These are phyloP conservation scores for Tapera naevia DNA, from an alignment of 2,797 vertebrate genomes.

Conservation along the genomic window DNA sequence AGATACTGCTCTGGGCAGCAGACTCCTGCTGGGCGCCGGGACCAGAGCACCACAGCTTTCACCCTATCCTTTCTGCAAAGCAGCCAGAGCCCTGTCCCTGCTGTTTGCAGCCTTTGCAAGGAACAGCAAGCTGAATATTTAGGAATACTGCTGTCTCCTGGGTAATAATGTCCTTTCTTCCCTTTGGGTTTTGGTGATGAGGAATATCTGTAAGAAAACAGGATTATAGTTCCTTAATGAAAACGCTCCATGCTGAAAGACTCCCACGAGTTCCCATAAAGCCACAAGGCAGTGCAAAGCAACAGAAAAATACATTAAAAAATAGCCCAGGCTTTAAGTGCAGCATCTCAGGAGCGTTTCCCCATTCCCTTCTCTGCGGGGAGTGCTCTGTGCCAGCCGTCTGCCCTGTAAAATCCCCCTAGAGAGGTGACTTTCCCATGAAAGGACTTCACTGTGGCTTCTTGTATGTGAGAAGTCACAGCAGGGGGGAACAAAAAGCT, in stretches of 20 bases:
- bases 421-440: background rate
- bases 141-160: background rate
- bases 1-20: background rate
- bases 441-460: background rate
- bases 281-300: background rate
- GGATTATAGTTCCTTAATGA: constrained; percentile 53
- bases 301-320: background rate
- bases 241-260: background rate
- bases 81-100: background rate
- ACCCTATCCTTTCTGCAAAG: background rate
- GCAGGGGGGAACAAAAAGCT: background rate
- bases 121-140: background rate
- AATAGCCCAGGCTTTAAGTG: background rate
- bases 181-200: constrained; percentile 5
- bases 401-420: background rate
- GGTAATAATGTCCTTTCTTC: background rate
- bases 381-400: background rate
- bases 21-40: rapidly evolving
- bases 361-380: background rate
- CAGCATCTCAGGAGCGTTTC: background rate
- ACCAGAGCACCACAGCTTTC: background rate
- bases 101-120: background rate
- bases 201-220: constrained; percentile 26
- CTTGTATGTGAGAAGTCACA: background rate
- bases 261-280: background rate